These are phyloP conservation scores for Pachyuromys duprasi DNA, from an alignment of 2,797 vertebrate genomes.

Conservation along the genomic window DNA sequence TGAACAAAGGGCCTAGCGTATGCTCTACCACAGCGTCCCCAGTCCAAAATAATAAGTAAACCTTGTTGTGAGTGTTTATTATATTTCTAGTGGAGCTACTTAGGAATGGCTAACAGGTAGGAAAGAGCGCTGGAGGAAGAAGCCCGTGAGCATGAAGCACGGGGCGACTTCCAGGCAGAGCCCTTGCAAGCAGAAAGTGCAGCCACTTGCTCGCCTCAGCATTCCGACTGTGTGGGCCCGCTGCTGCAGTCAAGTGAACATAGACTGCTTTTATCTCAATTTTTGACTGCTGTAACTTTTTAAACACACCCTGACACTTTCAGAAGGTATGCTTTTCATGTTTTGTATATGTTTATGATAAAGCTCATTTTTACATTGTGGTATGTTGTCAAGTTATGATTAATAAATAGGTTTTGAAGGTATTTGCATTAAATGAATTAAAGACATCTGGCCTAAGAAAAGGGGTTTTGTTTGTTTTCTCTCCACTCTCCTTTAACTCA, in stretches of 20 bases:
- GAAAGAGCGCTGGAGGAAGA: neutral
- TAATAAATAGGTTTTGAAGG: conserved; percentile 54
- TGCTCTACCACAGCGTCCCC: neutral
- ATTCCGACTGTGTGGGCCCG: neutral
- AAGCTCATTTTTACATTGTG: conserved; percentile 45
- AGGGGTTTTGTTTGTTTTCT: neutral
- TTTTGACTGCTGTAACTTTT: neutral
- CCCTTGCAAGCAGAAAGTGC: neutral
- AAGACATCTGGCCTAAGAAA: neutral
- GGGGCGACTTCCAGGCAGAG: neutral
- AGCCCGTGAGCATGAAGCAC: neutral
- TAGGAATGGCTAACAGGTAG: neutral
- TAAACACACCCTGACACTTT: conserved; percentile 44
- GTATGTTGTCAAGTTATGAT: conserved; percentile 26
- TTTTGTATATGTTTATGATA: neutral
- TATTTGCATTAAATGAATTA: conserved; percentile 47
- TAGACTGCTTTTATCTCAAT: neutral
- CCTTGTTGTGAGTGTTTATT: conserved; percentile 32
- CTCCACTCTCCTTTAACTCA: neutral
- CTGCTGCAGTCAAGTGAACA: neutral
- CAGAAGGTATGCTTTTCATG: conserved; percentile 56
- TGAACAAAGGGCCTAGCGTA: neutral
- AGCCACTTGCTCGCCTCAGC: neutral
- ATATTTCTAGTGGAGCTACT: neutral
- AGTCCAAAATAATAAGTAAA: neutral